Evolutionary conservation across 2,113 vertebrate species (phyloP), one percentile per base, ranked within the genome.

Genomic region (Phainopepla nitens): DNA sequence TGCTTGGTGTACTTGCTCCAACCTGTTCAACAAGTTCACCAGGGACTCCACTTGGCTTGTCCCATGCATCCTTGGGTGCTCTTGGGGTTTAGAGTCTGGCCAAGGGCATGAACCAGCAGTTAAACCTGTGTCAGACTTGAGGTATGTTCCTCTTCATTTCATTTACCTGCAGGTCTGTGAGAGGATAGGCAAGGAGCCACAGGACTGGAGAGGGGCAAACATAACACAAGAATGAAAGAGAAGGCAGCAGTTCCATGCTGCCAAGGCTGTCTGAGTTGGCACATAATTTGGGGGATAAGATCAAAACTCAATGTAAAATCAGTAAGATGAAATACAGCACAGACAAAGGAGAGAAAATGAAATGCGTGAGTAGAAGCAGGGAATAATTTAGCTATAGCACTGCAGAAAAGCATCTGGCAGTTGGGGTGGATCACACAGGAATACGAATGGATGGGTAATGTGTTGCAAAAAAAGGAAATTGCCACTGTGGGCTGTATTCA

Each of bases 361-460:
- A 94, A 92, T 81, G 47, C 33, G 35, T 3, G 2, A 71, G 39
- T 81, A 81, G 60, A 91, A 92, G 60, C 51, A 89, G 72, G 58
- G 90, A 92, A 73, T 92, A 90, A 97, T 96, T 85, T 86, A 96
- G 58, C 82, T 69, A 13, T 15, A 94, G 86, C 60, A 78, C 39
- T 89, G 82, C 68, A 83, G 79, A 90, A 94, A 89, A 90, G 71
- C 86, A 93, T 94, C 86, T 95, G 93, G 89, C 5, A 1, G 42
- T 54, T 78, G 88, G 54, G 33, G 50, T 73, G 50, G 58, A 73
- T 89, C 56, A 70, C 44, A 72, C 13, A 53, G 73, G 78, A 75
- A 51, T 82, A 58, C 33, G 31, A 94, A 93, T 93, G 72, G 76
- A 25, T 73, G 50, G 54, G 22, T 93, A 93, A 94, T 70, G 58